These are phyloP conservation scores for Orchesellides sinensis DNA, from an alignment of 2,888 invertebrate species.

Conservation along the genomic window DNA sequence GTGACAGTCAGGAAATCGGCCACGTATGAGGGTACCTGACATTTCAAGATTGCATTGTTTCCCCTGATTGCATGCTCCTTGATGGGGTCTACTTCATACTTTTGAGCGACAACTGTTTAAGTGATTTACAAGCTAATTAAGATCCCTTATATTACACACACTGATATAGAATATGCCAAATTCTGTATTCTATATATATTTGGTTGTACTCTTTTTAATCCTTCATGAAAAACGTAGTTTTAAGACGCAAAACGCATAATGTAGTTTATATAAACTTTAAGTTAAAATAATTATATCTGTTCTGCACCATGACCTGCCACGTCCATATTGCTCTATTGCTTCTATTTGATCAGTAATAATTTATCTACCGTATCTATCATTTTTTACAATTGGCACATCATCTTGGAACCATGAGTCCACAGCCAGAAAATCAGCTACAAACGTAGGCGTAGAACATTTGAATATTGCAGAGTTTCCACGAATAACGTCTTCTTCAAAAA, in stretches of 20 bases:
- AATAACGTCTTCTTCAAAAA: constrained; percentile 85
- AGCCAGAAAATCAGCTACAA: constrained; percentile 85
- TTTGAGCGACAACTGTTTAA: constrained; percentile 85
- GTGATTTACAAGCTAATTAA: constrained; percentile 16
- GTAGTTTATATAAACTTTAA: too few species aligned
- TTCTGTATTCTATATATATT: not conserved
- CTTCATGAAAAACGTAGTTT: not conserved
- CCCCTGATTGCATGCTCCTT: constrained; percentile 94
- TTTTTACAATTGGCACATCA: constrained; percentile 77
- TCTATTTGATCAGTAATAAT: not conserved
- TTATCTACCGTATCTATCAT: constrained; percentile 69
- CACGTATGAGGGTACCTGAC: constrained; percentile 94
- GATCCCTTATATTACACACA: not conserved
- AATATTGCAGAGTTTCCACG: constrained; percentile 84
- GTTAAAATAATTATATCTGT: too few species aligned
- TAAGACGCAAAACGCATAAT: too few species aligned
- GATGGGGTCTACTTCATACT: constrained; percentile 89
- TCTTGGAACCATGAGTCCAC: constrained; percentile 86
- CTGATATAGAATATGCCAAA: too few species aligned
- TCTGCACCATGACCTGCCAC: constrained; percentile 45
- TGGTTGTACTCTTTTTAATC: not conserved
- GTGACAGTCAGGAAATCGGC: constrained; percentile 92
- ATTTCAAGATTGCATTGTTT: constrained; percentile 89
- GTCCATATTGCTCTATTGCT: constrained; percentile 67
- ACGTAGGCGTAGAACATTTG: constrained; percentile 86